Evolutionary conservation across 2,888 invertebrate species (phyloP).

Genomic region (Calephelis perditalis): DNA sequence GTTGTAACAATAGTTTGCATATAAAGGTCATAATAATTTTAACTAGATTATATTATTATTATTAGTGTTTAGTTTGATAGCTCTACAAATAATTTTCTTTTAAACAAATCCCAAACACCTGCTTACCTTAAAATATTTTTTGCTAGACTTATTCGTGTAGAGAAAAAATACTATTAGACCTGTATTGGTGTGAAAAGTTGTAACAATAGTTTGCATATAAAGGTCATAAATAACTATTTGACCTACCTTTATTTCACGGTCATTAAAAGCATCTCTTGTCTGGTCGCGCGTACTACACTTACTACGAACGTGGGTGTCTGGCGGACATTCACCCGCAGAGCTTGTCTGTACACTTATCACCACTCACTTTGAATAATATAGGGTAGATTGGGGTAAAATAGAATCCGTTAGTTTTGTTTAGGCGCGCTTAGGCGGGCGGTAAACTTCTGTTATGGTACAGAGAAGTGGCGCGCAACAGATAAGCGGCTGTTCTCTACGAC

Average conservation of each 20-base stretch:
- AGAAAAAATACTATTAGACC: too few relatives aligned
- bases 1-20: too few relatives aligned
- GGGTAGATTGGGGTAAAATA: neutral
- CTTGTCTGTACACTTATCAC: neutral
- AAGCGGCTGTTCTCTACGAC: slow-evolving; percentile 44
- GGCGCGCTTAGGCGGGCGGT: slow-evolving; percentile 47
- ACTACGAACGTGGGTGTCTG: slow-evolving; percentile 10
- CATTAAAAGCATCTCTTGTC: slow-evolving; percentile 5
- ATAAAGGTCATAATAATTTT: too few relatives aligned
- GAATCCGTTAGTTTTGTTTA: slow-evolving; percentile 50
- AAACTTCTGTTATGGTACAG: neutral
- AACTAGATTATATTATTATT: too few relatives aligned
- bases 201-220: too few relatives aligned
- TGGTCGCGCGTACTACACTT: slow-evolving; percentile 2
- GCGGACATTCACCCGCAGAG: neutral
- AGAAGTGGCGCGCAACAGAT: slow-evolving; percentile 44
- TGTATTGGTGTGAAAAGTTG: too few relatives aligned
- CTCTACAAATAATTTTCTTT: too few relatives aligned
- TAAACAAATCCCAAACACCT: too few relatives aligned
- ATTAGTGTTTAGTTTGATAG: too few relatives aligned
- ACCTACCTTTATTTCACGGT: slow-evolving; percentile 9
- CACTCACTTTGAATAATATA: neutral
- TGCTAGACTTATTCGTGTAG: too few relatives aligned
- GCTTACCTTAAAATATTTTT: too few relatives aligned
- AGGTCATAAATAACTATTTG: neutral